Evolutionary conservation across 2,797 vertebrate species (phyloP), one percentile per base, ranked within the genome.

Genomic region (Poeciliopsis paucimaculata): DNA sequence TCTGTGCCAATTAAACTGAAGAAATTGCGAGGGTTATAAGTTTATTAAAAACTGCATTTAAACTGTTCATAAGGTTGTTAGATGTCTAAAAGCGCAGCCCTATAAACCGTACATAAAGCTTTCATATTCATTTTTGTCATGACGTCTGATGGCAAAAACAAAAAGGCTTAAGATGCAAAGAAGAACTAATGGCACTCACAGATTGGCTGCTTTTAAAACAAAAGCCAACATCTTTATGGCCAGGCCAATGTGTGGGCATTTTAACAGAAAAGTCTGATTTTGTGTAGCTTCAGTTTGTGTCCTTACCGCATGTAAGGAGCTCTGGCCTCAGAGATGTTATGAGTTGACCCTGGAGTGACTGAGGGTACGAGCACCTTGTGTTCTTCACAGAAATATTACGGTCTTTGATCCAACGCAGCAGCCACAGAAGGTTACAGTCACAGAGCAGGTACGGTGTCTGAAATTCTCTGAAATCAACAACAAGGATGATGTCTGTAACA

Each of bases 381-480:
- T 98, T 98, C 83, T 97, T 97, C 2, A 98, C 96, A 0, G 90
- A 95, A 76, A 99, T 93, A 83, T 95, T 97, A 87, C 92, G 96
- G 51, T 97, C 97, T 88, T 96, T 98, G 76, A 98, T 95, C 98
- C 97, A 99, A 31, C 91, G 96, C 77, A 97, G 95, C 92, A 99
- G 95, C 98, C 98, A 99, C 57, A 95, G 76, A 57, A 99, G 96
- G 92, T 98, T 99, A 91, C 98, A 99, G 92, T 99, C 98, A 41
- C 98, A 99, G 81, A 99, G 91, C 84, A 99, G 94, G 88, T 96
- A 98, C 15, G 97, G 97, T 0, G 97, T 99, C 94, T 98, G 97
- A 92, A 99, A 99, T 88, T 99, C 98, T 84, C 98, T 99, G 91
- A 8, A 31, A 84, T 2, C 2, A 4, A 64, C 68, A 34, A 78